These are phyloP conservation scores for Drosophila ustulata DNA, from an alignment of 2,888 invertebrate species.

Conservation along the genomic window DNA sequence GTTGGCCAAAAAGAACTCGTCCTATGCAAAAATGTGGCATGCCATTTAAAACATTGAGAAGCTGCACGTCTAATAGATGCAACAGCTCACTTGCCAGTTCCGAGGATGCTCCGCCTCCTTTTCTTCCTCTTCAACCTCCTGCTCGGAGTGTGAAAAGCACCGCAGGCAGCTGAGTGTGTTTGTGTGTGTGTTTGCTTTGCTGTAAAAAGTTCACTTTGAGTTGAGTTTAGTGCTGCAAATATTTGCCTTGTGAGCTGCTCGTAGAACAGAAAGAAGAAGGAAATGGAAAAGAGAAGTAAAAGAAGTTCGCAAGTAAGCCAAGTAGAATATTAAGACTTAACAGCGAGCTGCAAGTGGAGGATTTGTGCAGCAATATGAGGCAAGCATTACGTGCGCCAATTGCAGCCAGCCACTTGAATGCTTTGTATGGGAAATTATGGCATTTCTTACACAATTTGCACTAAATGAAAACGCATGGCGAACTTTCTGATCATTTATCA, in stretches of 20 bases:
- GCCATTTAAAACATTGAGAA: slow-evolving; percentile 31
- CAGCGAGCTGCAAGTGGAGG: slow-evolving; percentile 41
- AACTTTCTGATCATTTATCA: slow-evolving; percentile 44
- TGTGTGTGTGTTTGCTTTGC: slow-evolving; percentile 14
- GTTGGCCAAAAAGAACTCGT: slow-evolving; percentile 16
- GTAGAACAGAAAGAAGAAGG: slow-evolving; percentile 3
- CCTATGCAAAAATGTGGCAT: slow-evolving; percentile 40
- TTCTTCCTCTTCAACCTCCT: background rate
- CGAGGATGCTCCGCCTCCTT: slow-evolving; percentile 4
- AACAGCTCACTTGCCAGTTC: slow-evolving; percentile 27
- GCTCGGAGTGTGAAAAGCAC: slow-evolving; percentile 51
- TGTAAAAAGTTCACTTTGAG: slow-evolving; percentile 65
- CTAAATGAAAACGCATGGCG: slow-evolving; percentile 9
- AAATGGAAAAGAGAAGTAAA: background rate
- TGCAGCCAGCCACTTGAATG: slow-evolving; percentile 33
- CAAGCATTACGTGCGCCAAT: slow-evolving; percentile 44
- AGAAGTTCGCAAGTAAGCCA: slow-evolving; percentile 45
- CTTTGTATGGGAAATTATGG: slow-evolving; percentile 32
- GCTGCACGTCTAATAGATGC: slow-evolving; percentile 24
- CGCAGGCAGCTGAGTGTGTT: slow-evolving; percentile 19
- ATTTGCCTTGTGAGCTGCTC: slow-evolving; percentile 54
- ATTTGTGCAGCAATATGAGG: slow-evolving; percentile 44
- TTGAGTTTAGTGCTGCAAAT: slow-evolving; percentile 58
- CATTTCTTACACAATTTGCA: slow-evolving; percentile 34
- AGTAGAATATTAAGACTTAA: slow-evolving; percentile 62